Evolutionary conservation across 2,888 invertebrate species (phyloP), one percentile per base, ranked within the genome.

Genomic region (Oxytorus armatus): DNA sequence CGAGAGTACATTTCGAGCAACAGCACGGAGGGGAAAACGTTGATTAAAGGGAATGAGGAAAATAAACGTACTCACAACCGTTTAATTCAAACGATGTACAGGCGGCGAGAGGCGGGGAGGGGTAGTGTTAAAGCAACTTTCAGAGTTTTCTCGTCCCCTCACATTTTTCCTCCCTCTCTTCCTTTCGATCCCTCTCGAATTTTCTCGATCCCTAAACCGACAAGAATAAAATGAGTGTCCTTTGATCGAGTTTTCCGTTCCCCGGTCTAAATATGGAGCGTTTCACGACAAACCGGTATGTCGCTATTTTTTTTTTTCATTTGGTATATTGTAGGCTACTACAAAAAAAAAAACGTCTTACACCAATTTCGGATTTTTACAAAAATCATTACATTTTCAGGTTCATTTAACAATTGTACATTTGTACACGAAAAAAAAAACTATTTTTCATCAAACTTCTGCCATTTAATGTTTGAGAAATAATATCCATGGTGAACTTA

Each of bases 51-150:
- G 53, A 70, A 53, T 61, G 18, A 25, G 42, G 25, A 18, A 36
- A 74, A 69, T 36, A 75, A 72, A 73, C 21, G 53, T 44, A 68
- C 72, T 66, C 57, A 33, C 76, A 68, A 80, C 61, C 76, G 79
- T 76, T 80, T 80, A 76, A 80, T 80, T 80, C 76, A 80, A 80
- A 80, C 59, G 79, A 80, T 74, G n/a, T n/a, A n/a, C n/a, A n/a
- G n/a, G n/a, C n/a, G n/a, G n/a, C n/a, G n/a, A n/a, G n/a, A n/a
- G n/a, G n/a, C n/a, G n/a, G n/a, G n/a, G n/a, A 69, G 70, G 76
- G 55, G 70, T 51, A 61, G 44, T 36, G 53, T 36, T 61, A 39
- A 79, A 53, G 44, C 53, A 79, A 79, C 79, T 76, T 66, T 76
- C 65, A 39, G 53, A 39, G 72, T 29, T 63, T 73, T 63, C 7